A percentile compares a stretch with the other conserved stretches of the same genome.
Conservation (phyloP, 2,797 vertebrate genomes). For the Gila robusta region DNA sequence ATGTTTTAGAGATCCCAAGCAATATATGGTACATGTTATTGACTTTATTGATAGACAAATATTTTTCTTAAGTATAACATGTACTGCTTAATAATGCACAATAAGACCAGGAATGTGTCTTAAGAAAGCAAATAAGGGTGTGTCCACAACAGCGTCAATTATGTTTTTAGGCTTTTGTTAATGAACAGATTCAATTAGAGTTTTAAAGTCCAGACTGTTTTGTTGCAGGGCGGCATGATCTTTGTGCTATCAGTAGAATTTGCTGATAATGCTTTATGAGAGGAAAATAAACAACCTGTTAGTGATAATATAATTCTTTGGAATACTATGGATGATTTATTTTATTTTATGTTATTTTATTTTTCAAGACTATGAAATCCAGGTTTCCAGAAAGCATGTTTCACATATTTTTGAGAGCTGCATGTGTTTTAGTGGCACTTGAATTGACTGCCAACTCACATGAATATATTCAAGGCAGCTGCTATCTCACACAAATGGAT, state of each 20-base stretch:
- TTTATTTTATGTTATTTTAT: neutral
- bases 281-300: neutral
- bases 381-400: neutral
- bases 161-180: neutral
- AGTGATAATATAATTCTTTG: neutral
- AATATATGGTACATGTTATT: neutral
- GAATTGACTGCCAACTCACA: neutral
- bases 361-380: neutral
- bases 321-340: neutral
- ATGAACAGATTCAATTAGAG: neutral
- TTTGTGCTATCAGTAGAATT: neutral
- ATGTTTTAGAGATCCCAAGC: neutral
- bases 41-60: neutral
- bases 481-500: slow-evolving; percentile 15
- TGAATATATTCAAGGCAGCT: slow-evolving; percentile 30
- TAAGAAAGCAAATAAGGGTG: neutral
- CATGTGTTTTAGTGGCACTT: slow-evolving; percentile 18
- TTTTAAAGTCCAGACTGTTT: neutral
- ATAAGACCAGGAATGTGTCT: neutral
- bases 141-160: neutral
- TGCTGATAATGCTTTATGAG: neutral
- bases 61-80: neutral
- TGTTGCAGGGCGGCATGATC: neutral
- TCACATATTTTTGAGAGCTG: neutral
- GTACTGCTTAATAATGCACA: neutral